Conservation (phyloP, 2,113 vertebrate species). For the Amia ocellicauda region DNA sequence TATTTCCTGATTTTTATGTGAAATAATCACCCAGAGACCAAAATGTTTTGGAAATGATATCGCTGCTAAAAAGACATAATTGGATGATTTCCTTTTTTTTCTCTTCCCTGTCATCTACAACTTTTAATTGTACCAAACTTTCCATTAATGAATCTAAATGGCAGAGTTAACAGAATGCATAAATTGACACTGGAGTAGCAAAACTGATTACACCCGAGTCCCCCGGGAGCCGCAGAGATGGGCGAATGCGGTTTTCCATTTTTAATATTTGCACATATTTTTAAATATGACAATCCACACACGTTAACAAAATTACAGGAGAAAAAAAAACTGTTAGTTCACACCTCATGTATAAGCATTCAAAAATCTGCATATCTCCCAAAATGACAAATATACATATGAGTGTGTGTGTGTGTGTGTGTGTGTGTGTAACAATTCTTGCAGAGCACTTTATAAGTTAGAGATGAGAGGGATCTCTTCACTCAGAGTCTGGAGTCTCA, state of each 20-base stretch:
- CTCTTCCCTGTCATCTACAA: constrained; percentile 32
- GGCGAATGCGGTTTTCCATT: constrained; percentile 62
- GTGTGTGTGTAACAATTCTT: too few species aligned
- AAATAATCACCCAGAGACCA: too few species aligned
- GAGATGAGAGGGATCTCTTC: too few species aligned
- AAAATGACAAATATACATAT: too few species aligned
- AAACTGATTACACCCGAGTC: constrained; percentile 69
- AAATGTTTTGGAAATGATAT: too few species aligned
- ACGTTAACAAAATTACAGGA: constrained; percentile 21
- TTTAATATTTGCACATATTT: constrained; percentile 61
- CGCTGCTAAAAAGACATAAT: constrained; percentile 8
- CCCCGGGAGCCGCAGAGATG: constrained; percentile 64
- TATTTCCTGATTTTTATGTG: too few species aligned
- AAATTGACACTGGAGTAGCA: constrained; percentile 71
- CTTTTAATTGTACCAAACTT: constrained; percentile 31
- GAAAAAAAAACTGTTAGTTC: constrained; percentile 3
- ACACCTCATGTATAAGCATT: neutral
- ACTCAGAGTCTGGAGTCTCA: too few species aligned
- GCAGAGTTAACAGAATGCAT: constrained; percentile 60
- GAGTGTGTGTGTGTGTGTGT: too few species aligned
- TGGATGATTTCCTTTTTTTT: constrained; percentile 26
- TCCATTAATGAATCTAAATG: constrained; percentile 60
- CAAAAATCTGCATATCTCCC: too few species aligned
- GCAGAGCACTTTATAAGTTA: too few species aligned
- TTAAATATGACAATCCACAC: constrained; percentile 37